Percentiles rank a stretch among this genome's conserved stretches.
Evolutionary conservation across 2,888 invertebrate genomes (phyloP).

Genomic region (Baronia brevicornis): DNA sequence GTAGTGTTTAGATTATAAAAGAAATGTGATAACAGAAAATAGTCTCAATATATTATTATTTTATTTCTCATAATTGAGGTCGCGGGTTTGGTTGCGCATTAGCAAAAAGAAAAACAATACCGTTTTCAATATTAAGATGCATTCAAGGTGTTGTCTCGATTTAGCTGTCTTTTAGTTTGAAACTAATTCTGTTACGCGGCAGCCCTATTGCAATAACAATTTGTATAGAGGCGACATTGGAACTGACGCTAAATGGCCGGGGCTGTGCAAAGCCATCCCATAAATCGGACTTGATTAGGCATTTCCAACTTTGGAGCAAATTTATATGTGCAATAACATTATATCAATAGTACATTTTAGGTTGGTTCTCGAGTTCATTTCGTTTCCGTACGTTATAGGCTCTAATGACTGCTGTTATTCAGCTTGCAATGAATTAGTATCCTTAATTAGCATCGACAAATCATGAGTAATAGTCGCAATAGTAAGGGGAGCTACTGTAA

Average conservation of each 20-base stretch:
- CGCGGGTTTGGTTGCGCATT: too few species aligned
- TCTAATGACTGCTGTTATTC: conserved; percentile 40
- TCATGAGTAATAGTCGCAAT: conserved; percentile 35
- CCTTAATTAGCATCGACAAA: conserved; percentile 43
- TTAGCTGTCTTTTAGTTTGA: too few species aligned
- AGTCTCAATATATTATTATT: too few species aligned
- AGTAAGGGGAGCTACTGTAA: conserved; percentile 22
- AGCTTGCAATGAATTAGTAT: conserved; percentile 40
- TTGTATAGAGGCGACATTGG: conserved; percentile 8
- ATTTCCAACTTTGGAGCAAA: conserved; percentile 8
- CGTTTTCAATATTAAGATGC: too few species aligned
- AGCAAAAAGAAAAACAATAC: too few species aligned
- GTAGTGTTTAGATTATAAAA: too few species aligned
- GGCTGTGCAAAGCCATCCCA: conserved; percentile 1
- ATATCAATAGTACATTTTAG: conserved; percentile 9
- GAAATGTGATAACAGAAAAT: too few species aligned
- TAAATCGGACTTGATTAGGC: conserved; percentile 11
- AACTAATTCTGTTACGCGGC: too few species aligned
- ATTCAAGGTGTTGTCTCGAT: too few species aligned
- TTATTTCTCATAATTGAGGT: too few species aligned
- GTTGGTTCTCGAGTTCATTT: too few species aligned
- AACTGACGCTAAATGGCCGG: conserved; percentile 5
- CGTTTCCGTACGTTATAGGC: conserved; percentile 19
- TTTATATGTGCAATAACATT: conserved; percentile 16
- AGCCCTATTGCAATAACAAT: conserved; percentile 3